Evolutionary conservation across 1,140 invertebrate genomes (phyloP).

Genomic region (Tetramorium simillimum): DNA sequence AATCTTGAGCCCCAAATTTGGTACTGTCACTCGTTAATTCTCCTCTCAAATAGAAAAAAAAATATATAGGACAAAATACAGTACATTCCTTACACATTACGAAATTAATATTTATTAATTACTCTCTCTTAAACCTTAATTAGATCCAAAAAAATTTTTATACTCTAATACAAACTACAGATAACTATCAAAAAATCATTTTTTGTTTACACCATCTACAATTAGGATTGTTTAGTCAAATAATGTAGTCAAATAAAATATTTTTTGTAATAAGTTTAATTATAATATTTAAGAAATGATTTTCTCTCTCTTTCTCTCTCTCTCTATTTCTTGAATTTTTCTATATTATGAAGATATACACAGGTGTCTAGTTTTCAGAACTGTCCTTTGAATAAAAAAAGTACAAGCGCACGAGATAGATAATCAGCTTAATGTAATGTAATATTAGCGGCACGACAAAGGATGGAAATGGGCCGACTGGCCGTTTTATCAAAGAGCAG

Average conservation of each 20-base stretch:
- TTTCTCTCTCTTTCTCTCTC: background rate
- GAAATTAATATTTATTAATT: slow-evolving; percentile 18
- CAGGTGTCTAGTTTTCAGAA: slow-evolving; percentile 42
- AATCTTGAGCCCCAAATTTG: background rate
- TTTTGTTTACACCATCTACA: background rate
- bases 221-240: background rate
- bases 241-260: slow-evolving; percentile 5
- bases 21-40: background rate
- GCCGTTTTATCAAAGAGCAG: slow-evolving; percentile 68
- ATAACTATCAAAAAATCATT: background rate
- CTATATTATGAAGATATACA: slow-evolving; percentile 8
- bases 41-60: background rate
- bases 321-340: background rate
- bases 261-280: background rate
- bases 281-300: too few species aligned
- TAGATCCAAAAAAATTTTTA: background rate
- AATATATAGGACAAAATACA: background rate
- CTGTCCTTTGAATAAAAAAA: slow-evolving; percentile 16
- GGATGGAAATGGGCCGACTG: slow-evolving; percentile 8
- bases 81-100: background rate
- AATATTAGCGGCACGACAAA: slow-evolving; percentile 61
- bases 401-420: slow-evolving; percentile 54
- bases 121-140: background rate
- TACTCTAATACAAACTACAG: background rate
- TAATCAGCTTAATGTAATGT: slow-evolving; percentile 74